phyloP scores from a whole-genome alignment of 2,888 invertebrate species.

The Hypomecis punctinalis region DNA sequence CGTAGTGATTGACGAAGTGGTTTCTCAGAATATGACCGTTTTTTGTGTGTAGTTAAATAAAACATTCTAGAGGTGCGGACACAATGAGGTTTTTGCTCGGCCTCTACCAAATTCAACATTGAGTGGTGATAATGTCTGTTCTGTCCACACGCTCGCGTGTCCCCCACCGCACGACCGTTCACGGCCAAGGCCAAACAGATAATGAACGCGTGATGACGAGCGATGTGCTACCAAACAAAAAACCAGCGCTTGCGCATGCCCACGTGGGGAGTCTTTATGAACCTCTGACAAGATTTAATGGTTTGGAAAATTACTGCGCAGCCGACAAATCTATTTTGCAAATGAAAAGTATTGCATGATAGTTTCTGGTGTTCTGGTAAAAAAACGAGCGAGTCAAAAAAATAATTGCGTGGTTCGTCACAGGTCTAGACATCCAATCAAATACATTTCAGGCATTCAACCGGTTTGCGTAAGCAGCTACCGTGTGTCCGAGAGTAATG shows the following conservation, averaged over 20 bases:
- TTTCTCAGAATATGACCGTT: slow-evolving; percentile 29
- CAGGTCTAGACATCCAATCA: slow-evolving; percentile 51
- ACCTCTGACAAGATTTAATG: slow-evolving; percentile 74
- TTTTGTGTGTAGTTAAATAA: slow-evolving; percentile 29
- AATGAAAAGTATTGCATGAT: slow-evolving; percentile 60
- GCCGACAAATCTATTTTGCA: slow-evolving; percentile 56
- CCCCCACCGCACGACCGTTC: slow-evolving; percentile 74
- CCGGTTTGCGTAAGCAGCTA: slow-evolving; percentile 46
- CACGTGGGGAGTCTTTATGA: slow-evolving; percentile 77
- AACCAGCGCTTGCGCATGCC: slow-evolving; percentile 64
- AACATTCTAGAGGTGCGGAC: slow-evolving; percentile 35
- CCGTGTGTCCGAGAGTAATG: slow-evolving; percentile 38
- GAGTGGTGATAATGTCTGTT: slow-evolving; percentile 54
- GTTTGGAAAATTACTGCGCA: slow-evolving; percentile 73
- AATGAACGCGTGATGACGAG: slow-evolving; percentile 79
- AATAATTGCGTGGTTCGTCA: background rate
- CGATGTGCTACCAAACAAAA: slow-evolving; percentile 74
- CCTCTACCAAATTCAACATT: slow-evolving; percentile 56
- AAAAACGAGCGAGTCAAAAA: slow-evolving; percentile 22
- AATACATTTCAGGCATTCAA: slow-evolving; percentile 52
- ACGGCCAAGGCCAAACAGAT: slow-evolving; percentile 82
- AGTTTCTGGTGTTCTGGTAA: slow-evolving; percentile 32
- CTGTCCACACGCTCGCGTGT: slow-evolving; percentile 66
- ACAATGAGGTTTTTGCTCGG: slow-evolving; percentile 58
- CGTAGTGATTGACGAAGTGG: slow-evolving; percentile 38